Evolutionary conservation across 2,797 vertebrate species (phyloP).

Genomic region (Chaetodon trifasciatus): DNA sequence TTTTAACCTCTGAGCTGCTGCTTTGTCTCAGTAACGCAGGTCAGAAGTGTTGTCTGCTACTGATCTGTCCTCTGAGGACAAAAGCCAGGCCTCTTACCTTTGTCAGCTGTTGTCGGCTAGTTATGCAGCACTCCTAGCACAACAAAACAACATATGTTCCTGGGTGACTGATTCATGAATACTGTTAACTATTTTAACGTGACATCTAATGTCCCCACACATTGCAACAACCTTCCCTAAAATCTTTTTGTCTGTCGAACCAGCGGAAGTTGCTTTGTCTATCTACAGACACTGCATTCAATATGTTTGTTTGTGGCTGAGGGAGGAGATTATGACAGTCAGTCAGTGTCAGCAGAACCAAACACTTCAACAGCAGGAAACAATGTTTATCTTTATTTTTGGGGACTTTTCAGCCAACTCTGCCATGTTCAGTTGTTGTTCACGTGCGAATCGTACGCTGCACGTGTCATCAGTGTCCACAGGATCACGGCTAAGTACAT

Average conservation of each 20-base stretch:
- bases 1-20: conserved; percentile 35
- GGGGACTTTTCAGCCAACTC: conserved; percentile 28
- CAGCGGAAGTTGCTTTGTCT: conserved; percentile 5
- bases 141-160: conserved; percentile 33
- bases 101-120: conserved; percentile 1
- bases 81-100: conserved; percentile 1
- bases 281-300: too few species aligned
- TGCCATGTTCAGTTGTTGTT: conserved; percentile 17
- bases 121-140: conserved; percentile 24
- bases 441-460: conserved; percentile 27
- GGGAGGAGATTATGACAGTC: neutral
- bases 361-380: conserved; percentile 22
- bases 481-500: neutral
- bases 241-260: conserved; percentile 2
- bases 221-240: neutral
- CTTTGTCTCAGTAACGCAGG: neutral
- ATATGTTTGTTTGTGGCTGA: conserved; percentile 26
- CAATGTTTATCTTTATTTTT: too few species aligned
- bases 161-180: conserved; percentile 20
- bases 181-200: conserved; percentile 25
- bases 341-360: conserved; percentile 33
- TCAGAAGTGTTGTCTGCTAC: conserved; percentile 19
- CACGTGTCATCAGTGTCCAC: conserved; percentile 16
- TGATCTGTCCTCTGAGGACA: conserved; percentile 21
- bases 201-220: neutral